These are phyloP conservation scores for Formicarius rufipectus DNA, from an alignment of 2,113 vertebrate genomes.

Conservation along the genomic window DNA sequence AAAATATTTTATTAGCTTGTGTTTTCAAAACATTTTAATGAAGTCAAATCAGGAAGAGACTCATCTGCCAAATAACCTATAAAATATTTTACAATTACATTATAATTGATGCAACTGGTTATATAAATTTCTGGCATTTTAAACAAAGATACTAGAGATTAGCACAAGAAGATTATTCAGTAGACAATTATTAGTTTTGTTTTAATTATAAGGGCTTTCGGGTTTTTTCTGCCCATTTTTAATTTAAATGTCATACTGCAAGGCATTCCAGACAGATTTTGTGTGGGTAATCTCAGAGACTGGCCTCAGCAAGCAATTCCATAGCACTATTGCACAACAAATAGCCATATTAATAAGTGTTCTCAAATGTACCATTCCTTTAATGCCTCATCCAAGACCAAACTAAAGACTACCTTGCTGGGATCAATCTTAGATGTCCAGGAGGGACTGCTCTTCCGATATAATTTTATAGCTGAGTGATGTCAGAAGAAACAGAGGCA, in stretches of 20 bases:
- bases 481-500: background rate
- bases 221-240: background rate
- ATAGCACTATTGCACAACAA: background rate
- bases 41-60: slow-evolving; percentile 39
- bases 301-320: background rate
- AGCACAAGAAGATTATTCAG: slow-evolving; percentile 2
- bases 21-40: slow-evolving; percentile 28
- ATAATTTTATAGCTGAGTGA: background rate
- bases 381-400: background rate
- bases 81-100: slow-evolving; percentile 42
- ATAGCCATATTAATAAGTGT: background rate
- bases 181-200: slow-evolving; percentile 14
- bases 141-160: slow-evolving; percentile 23
- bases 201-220: background rate
- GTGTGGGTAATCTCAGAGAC: background rate
- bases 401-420: background rate
- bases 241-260: slow-evolving; percentile 18
- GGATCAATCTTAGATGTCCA: background rate
- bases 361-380: background rate
- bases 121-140: slow-evolving; percentile 21
- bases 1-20: slow-evolving; percentile 16
- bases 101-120: slow-evolving; percentile 28
- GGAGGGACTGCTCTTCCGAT: background rate
- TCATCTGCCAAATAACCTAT: slow-evolving; percentile 27
- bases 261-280: slow-evolving; percentile 20